These are phyloP conservation scores for Muntiacus reevesi DNA, from an alignment of 2,113 vertebrate genomes.

Conservation along the genomic window DNA sequence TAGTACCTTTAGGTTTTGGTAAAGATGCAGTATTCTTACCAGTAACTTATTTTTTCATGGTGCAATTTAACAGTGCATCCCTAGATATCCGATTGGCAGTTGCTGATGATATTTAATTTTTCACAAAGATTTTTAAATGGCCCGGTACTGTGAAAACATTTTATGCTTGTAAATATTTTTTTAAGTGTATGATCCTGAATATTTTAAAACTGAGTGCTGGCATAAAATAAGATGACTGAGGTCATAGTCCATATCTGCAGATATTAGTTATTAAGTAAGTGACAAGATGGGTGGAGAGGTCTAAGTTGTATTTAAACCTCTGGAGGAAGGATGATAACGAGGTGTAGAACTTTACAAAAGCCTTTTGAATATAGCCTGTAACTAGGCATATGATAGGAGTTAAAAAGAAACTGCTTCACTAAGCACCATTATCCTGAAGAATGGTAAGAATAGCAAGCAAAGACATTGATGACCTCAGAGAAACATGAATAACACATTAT, in stretches of 20 bases:
- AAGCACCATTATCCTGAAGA: conserved; percentile 74
- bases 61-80: not conserved
- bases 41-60: not conserved
- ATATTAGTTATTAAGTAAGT: conserved; percentile 35
- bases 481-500: conserved; percentile 77
- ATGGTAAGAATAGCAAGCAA: conserved; percentile 72
- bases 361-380: conserved; percentile 69
- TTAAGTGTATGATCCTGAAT: not conserved
- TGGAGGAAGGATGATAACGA: conserved; percentile 69
- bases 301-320: conserved; percentile 67
- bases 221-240: not conserved
- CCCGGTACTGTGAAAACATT: not conserved
- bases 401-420: conserved; percentile 76
- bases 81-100: not conserved
- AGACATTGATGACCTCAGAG: conserved; percentile 75
- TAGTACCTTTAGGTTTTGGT: not conserved
- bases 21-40: not conserved
- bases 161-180: not conserved
- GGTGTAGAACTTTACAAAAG: conserved; percentile 44
- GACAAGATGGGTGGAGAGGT: conserved; percentile 15
- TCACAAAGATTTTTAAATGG: not conserved
- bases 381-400: conserved; percentile 55
- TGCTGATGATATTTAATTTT: not conserved
- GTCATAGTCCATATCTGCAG: not conserved
- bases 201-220: not conserved